Percentiles rank a stretch among this genome's conserved stretches.
Evolutionary conservation across 2,113 vertebrate genomes (phyloP).

Genomic region (Rhynchomys soricoides): DNA sequence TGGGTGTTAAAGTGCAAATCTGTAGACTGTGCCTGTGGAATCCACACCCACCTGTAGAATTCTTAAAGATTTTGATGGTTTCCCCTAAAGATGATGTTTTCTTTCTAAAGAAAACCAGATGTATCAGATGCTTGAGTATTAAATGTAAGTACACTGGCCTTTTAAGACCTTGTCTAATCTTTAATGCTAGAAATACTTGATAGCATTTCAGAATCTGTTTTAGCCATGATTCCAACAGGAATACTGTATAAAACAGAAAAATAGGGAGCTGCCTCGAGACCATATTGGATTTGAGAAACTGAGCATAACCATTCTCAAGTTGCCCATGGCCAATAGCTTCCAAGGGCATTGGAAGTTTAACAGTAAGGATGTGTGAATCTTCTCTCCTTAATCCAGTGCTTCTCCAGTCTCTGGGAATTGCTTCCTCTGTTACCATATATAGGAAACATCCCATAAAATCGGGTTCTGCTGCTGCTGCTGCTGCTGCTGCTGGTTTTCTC

Average conservation of each 20-base stretch:
- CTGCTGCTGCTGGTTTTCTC: background rate
- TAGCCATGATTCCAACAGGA: conserved; percentile 8
- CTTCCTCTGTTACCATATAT: background rate
- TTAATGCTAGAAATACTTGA: conserved; percentile 5
- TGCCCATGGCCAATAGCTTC: background rate
- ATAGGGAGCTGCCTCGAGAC: background rate
- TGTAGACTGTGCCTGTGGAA: conserved; percentile 15
- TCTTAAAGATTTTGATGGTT: background rate
- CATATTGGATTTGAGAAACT: background rate
- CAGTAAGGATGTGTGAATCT: background rate
- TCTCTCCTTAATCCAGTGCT: background rate
- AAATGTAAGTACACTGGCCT: conserved; percentile 27
- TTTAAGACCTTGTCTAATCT: conserved; percentile 29
- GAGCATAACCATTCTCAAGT: background rate
- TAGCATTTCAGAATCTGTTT: conserved; percentile 37
- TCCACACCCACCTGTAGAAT: background rate
- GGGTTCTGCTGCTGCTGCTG: background rate
- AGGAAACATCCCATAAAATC: background rate
- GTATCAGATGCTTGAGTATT: conserved; percentile 8
- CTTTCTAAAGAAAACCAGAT: background rate
- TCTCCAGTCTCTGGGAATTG: background rate
- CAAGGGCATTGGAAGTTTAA: conserved; percentile 1
- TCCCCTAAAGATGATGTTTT: conserved; percentile 40
- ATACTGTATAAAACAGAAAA: background rate
- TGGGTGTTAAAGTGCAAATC: conserved; percentile 39